Evolutionary conservation across 2,888 invertebrate genomes (phyloP), one percentile per base, ranked within the genome.

Genomic region (Melanophora roralis): DNA sequence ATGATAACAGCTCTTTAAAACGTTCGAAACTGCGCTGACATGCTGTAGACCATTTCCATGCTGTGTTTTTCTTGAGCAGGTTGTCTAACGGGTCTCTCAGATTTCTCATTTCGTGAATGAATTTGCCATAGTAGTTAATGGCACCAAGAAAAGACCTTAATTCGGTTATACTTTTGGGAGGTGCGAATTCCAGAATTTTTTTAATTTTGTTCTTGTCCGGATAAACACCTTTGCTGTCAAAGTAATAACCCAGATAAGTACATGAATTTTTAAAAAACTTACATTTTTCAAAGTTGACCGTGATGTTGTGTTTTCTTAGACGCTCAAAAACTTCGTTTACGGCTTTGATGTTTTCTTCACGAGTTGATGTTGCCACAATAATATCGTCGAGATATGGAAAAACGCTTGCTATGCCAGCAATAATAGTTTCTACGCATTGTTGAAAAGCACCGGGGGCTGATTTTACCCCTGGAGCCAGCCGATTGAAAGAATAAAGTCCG

Each of bases 1-100:
- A 85, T 83, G 88, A 27, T 83, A 83, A 14, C 85, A 78, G 34
- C 84, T 84, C 8, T 86, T 82, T 47, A 85, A 88, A 82, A 14
- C 23, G 49, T 1, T 64, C 16, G 36, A 77, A 77, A 65, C 59
- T 64, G 0, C 4, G 85, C 82, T 69, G 85, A 77, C 27, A 87
- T 47, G n/a, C 0, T 21, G 38, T 11, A 5, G 71, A 40, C 74
- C 65, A 74, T 2, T 23, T 86, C 62, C 62, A 69, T 51, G 16
- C 62, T 23, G 60, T 7, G 9, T 75, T 34, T 8, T 53, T 69
- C 45, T 75, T 71, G 0, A 75, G 19, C 14, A 75, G 16, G 12
- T 23, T 62, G 43, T 69, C 64, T 12, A 79, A 32, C 2, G 79
- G 74, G 21, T 64, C 51, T 43, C 79, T 55, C 1, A 74, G 36